Percentiles rank a stretch among this genome's conserved stretches.
These are phyloP conservation scores for Spodoptera littoralis DNA, from an alignment of 2,888 invertebrate genomes.

Conservation along the genomic window DNA sequence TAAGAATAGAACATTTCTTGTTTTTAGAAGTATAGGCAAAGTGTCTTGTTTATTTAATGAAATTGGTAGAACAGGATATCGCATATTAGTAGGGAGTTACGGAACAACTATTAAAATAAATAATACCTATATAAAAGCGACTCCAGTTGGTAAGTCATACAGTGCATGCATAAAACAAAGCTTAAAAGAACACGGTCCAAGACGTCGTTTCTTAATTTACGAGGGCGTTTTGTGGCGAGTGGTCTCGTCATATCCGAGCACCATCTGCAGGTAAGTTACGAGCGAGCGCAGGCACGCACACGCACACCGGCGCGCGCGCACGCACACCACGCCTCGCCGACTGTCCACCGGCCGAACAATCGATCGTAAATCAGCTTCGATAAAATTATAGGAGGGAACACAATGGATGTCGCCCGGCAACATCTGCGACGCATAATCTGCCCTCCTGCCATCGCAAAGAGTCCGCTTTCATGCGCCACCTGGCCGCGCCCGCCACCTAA, in stretches of 20 bases:
- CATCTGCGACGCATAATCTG: constrained; percentile 81
- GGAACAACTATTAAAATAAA: too few species aligned
- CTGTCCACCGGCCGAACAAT: constrained; percentile 88
- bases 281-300: constrained; percentile 63
- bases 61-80: too few species aligned
- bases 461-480: constrained; percentile 82
- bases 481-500: constrained; percentile 69
- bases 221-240: constrained; percentile 80
- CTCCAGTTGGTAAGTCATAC: constrained; percentile 61
- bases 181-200: constrained; percentile 71
- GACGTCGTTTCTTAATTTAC: constrained; percentile 85
- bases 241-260: constrained; percentile 76
- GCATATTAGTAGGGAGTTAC: too few species aligned
- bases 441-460: constrained; percentile 80
- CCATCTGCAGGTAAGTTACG: constrained; percentile 84
- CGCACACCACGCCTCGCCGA: constrained; percentile 77
- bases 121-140: constrained; percentile 31
- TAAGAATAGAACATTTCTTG: too few species aligned
- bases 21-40: too few species aligned
- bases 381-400: constrained; percentile 89
- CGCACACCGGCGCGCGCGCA: constrained; percentile 81
- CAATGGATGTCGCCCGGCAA: constrained; percentile 81
- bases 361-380: constrained; percentile 89
- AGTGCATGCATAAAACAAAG: constrained; percentile 77
- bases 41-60: too few species aligned